Evolutionary conservation across 2,113 vertebrate species (phyloP), one percentile per base, ranked within the genome.

Genomic region (Pterocles orientalis): DNA sequence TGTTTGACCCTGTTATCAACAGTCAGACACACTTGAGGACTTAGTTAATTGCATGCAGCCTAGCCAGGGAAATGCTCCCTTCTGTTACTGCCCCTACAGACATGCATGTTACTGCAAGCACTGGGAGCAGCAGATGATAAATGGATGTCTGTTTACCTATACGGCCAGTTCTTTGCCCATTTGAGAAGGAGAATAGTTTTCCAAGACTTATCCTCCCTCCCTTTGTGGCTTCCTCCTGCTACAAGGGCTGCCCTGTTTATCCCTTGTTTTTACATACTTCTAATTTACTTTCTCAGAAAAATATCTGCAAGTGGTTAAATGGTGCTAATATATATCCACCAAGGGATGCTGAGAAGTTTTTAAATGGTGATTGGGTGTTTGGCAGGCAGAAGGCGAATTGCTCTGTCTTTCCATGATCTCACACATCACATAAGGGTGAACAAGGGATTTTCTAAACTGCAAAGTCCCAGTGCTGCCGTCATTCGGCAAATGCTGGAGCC

Each of bases 371-470:
- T 82, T n/a, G 89, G 86, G 86, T 94, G 83, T 96, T 95, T 96
- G 95, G 96, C 95, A 95, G 58, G 88, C 91, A 94, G 91, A 82
- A 94, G 81, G 77, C 15, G 12, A 84, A 94, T 95, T 97, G 77
- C 96, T 91, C 81, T 96, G 84, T 66, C 90, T 96, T 96, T 97
- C 96, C 95, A 96, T 96, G 96, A 96, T 90, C 95, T 97, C 96
- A 97, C 95, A 89, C 88, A 66, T 91, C 62, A 26, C 88, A 82
- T 82, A 82, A 95, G 94, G 86, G 94, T 94, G 94, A 96, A 96
- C 70, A 77, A 92, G 94, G 83, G 92, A 89, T 94, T 95, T 94
- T 85, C 96, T 94, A 76, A 94, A 86, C 86, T 72, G 86, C 71
- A 29, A 87, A 91, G 71, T 94, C 96, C 94, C 94, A 85, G 62